A percentile compares a stretch with the other conserved stretches of the same genome.
phyloP scores from a whole-genome alignment of 2,888 invertebrate species.

The Flabesymbios commensalis region DNA sequence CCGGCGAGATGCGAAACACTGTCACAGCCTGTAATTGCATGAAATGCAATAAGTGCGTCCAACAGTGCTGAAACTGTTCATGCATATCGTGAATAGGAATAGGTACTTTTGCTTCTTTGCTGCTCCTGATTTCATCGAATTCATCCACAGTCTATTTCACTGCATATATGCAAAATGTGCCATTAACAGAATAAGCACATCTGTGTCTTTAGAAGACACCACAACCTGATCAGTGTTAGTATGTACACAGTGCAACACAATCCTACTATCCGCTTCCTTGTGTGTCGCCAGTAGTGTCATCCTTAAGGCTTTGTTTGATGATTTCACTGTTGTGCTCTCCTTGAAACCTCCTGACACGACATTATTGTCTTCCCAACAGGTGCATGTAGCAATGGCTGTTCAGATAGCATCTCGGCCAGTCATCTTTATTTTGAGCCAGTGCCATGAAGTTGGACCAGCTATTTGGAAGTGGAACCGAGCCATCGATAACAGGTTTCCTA shows the following conservation, averaged over 20 bases:
- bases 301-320: constrained; percentile 5
- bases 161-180: background rate
- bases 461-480: background rate
- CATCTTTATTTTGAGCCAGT: background rate
- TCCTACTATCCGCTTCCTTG: constrained; percentile 1
- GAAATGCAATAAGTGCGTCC: background rate
- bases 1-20: background rate
- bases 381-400: background rate
- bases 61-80: background rate
- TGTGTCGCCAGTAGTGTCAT: background rate
- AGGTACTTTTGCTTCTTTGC: background rate
- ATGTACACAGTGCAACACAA: constrained; percentile 1
- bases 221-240: background rate
- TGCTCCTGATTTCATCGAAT: background rate
- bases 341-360: constrained; percentile 13
- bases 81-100: constrained; percentile 3
- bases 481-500: background rate
- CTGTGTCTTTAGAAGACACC: constrained; percentile 1
- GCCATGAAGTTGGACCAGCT: background rate
- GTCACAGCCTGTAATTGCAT: constrained; percentile 8
- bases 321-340: constrained; percentile 12
- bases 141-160: background rate
- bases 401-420: background rate
- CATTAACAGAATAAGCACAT: constrained; percentile 1
- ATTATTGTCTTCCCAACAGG: constrained; percentile 5